Base-by-base conservation (phyloP, 1,140 invertebrate species). In the Euura lappo region DNA sequence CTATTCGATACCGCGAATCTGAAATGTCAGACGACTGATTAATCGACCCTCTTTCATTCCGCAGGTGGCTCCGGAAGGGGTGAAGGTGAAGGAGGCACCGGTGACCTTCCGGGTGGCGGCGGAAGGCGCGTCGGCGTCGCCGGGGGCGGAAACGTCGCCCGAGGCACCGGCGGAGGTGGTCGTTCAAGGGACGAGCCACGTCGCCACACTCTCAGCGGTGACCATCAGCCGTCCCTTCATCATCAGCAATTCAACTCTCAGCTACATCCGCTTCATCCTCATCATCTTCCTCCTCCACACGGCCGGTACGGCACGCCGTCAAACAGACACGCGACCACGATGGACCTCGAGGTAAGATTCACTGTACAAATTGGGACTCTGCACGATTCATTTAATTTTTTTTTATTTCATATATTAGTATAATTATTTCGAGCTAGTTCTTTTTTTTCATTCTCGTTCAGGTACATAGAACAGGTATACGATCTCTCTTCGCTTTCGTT, bases 261-360 rank as follows among this genome's bases (percentile, higher is more conserved):
- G 68, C 88, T 90, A 69, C 85, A 86, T 74, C 88, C 89, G 70
- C 83, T 90, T 42, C 91, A 92, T 82, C 89, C 92, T 28, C 85
- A 85, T 79, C 86, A 86, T 77, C 75, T 87, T 74, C 85, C 86
- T 76, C 84, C 83, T 71, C 89, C 89, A 60, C 92, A 93, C 82
- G 82, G 84, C 72, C 87, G 85, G 65, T 85, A 89, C 82, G 87
- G 86, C n/a, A 87, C 90, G 75, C 87, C 87, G 44, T 87, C 90
- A 46, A 83, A 81, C 69, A 83, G 89, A 45, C 86, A 90, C 70
- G 86, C 89, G 11, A 88, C 91, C 45, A 91, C 91, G 71, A 93
- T 93, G 92, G 92, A 93, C 82, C 86, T 93, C 74, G 92, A 93
- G 90, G 92, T 93, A 83, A 89, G 70, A 67, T 7, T 1, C 43